Conservation (phyloP, 2,113 vertebrate genomes). For the Cyphomyrus discorhynchus region DNA sequence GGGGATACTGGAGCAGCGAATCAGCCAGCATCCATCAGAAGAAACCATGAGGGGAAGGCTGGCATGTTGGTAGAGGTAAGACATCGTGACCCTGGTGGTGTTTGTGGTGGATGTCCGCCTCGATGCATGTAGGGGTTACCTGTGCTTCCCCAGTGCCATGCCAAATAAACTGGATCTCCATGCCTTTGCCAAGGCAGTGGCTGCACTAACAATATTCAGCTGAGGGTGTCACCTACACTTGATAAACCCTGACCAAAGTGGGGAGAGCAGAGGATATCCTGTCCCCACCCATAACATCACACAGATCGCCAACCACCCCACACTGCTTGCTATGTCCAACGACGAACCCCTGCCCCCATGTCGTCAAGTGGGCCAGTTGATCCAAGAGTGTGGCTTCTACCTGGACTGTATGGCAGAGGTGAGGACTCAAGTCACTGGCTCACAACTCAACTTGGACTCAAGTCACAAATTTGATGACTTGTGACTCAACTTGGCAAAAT, state of each 20-base stretch:
- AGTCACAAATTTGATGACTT: too few species aligned
- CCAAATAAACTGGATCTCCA: background rate
- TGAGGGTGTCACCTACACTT: background rate
- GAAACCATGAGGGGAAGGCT: background rate
- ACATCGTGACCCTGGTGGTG: background rate
- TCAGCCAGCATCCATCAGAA: background rate
- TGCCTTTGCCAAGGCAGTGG: background rate
- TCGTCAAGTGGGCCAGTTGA: background rate
- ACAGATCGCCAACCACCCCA: background rate
- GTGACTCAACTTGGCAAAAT: too few species aligned
- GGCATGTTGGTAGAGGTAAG: background rate
- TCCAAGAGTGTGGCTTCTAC: background rate
- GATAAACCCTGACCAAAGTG: background rate
- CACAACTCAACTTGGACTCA: too few species aligned
- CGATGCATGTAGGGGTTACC: background rate
- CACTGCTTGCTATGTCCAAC: background rate
- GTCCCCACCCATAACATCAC: background rate
- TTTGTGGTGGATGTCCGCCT: background rate
- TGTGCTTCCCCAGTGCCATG: background rate
- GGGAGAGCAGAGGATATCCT: background rate
- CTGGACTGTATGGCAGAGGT: background rate
- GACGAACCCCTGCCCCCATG: background rate
- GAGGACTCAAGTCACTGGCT: too few species aligned
- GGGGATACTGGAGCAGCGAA: background rate
- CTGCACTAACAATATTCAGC: background rate